Evolutionary conservation across 2,797 vertebrate species (phyloP).

Genomic region (Cynopterus sphinx): DNA sequence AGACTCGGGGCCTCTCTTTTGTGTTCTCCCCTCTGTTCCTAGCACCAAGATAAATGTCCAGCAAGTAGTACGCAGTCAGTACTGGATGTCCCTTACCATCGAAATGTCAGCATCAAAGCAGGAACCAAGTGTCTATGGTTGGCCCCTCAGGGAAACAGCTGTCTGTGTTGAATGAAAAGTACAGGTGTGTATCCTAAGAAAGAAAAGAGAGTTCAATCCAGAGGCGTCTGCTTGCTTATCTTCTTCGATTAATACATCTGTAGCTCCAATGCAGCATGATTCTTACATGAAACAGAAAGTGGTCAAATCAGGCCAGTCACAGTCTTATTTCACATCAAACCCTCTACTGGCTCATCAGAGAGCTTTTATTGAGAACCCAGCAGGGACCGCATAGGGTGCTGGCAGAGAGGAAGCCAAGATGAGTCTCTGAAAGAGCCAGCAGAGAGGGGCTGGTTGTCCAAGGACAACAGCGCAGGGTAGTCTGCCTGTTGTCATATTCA

Average conservation of each 20-base stretch:
- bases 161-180: accelerated
- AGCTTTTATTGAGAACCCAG: neutral
- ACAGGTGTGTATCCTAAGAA: neutral
- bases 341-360: neutral
- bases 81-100: neutral
- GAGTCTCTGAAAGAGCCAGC: neutral
- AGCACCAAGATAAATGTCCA: neutral
- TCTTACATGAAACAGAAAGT: neutral
- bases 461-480: neutral
- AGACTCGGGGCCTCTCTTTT: neutral
- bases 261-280: neutral
- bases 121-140: too few species aligned
- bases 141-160: neutral
- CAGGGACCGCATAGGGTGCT: accelerated
- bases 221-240: neutral
- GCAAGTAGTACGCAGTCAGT: too few species aligned
- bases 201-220: neutral
- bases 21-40: neutral
- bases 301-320: accelerated
- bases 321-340: neutral
- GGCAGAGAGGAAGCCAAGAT: accelerated
- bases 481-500: neutral
- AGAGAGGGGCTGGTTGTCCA: accelerated
- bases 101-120: neutral
- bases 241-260: accelerated